These are phyloP conservation scores for Ginglymostoma cirratum DNA, from an alignment of 2,113 vertebrate genomes.

Conservation along the genomic window DNA sequence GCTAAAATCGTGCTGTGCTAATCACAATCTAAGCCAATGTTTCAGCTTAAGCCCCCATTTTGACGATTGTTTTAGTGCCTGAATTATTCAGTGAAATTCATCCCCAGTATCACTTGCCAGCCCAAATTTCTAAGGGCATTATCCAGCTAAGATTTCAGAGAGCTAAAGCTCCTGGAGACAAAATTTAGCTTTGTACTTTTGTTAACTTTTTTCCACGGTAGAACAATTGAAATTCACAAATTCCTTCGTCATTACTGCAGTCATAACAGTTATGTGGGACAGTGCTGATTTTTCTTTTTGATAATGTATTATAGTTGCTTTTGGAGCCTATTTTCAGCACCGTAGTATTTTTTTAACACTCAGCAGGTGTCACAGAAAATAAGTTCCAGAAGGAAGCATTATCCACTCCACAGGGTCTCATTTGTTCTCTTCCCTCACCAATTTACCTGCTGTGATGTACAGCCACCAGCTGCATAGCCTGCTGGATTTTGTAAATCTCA, in stretches of 20 bases:
- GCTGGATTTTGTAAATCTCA: conserved; percentile 21
- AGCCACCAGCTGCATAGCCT: neutral
- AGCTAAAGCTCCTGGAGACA: neutral
- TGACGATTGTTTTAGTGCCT: neutral
- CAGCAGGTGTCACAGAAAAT: conserved; percentile 20
- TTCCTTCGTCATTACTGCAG: neutral
- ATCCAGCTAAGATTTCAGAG: neutral
- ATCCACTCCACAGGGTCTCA: neutral
- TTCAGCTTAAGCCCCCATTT: neutral
- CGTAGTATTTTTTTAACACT: neutral
- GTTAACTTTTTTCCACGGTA: neutral
- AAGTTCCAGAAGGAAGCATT: neutral
- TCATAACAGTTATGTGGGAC: neutral
- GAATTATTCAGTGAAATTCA: neutral
- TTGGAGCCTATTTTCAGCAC: neutral
- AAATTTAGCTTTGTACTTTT: neutral
- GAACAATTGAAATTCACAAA: too few relatives aligned
- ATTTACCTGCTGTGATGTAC: conserved; percentile 29
- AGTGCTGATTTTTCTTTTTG: neutral
- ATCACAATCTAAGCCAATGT: neutral
- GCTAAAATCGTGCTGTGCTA: neutral
- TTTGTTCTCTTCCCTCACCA: neutral
- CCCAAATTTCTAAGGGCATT: neutral
- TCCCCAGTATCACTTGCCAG: neutral
- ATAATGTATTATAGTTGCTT: neutral